Conservation (phyloP, 1,140 invertebrate species). For the Lethocerus indicus region DNA sequence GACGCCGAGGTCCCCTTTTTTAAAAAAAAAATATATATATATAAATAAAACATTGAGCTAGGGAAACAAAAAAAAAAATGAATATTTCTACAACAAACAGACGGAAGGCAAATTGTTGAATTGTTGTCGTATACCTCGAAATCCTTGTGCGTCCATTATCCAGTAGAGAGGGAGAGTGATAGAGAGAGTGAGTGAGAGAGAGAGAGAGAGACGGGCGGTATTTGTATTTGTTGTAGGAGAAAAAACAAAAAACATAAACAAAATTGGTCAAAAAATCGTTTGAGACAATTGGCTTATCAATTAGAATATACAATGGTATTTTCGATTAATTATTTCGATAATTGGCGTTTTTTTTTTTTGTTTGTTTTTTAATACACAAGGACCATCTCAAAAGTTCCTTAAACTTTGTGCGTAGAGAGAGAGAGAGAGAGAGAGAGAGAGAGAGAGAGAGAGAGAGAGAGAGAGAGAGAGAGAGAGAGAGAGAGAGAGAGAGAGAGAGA, state of each 20-base stretch:
- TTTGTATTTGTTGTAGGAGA: neutral
- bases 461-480: slow-evolving; percentile 11
- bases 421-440: slow-evolving; percentile 14
- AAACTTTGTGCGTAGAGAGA: slow-evolving; percentile 28
- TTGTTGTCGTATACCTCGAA: slow-evolving; percentile 39
- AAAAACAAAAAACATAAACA: slow-evolving; percentile 11
- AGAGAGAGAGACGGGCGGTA: slow-evolving; percentile 12
- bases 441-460: slow-evolving; percentile 10
- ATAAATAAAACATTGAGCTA: slow-evolving; percentile 10
- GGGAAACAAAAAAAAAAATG: slow-evolving; percentile 9
- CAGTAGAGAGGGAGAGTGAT: slow-evolving; percentile 27
- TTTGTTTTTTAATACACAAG: slow-evolving; percentile 39
- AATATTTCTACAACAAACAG: slow-evolving; percentile 15
- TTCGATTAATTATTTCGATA: too few species aligned
- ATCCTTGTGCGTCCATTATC: slow-evolving; percentile 39
- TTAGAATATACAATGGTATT: too few species aligned
- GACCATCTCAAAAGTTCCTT: slow-evolving; percentile 96
- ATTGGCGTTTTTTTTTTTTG: slow-evolving; percentile 10
- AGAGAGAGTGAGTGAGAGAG: slow-evolving; percentile 32
- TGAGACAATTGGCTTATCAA: too few species aligned
- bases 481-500: too few species aligned
- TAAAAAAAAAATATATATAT: slow-evolving; percentile 8
- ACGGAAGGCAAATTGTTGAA: slow-evolving; percentile 9
- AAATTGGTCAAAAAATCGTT: slow-evolving; percentile 16
- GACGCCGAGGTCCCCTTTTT: slow-evolving; percentile 3